Evolutionary conservation across 2,113 vertebrate genomes (phyloP).

Genomic region (Microtus montanus): DNA sequence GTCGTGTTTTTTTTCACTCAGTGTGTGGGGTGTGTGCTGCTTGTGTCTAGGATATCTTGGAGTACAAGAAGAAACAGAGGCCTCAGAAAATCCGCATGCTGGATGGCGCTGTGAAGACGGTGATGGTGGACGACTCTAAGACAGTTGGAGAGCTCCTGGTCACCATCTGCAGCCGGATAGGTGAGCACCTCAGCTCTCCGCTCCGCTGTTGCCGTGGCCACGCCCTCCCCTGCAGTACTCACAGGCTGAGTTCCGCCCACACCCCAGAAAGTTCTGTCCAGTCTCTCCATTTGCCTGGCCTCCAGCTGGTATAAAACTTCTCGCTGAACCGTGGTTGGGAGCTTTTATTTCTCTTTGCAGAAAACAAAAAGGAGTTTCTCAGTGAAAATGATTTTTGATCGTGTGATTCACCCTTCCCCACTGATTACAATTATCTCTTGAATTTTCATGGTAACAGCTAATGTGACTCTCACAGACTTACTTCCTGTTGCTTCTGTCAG

Average conservation of each 20-base stretch:
- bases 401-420: background rate
- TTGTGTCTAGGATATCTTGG: conserved; percentile 92
- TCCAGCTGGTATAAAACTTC: background rate
- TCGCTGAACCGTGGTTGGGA: background rate
- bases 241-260: background rate
- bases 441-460: background rate
- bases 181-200: conserved; percentile 77
- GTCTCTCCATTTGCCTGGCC: background rate
- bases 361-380: conserved; percentile 22
- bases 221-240: background rate
- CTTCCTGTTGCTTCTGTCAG: background rate
- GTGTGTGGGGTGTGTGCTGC: background rate
- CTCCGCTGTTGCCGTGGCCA: accelerated
- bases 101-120: conserved; percentile 97
- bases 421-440: background rate
- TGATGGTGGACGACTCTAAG: conserved; percentile 99
- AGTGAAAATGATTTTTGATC: background rate
- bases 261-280: background rate
- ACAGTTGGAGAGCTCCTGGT: conserved; percentile 98
- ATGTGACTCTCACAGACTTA: background rate
- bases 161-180: conserved; percentile 98
- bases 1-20: background rate
- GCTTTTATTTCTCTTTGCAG: conserved; percentile 10
- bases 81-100: conserved; percentile 99
- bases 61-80: conserved; percentile 99